Percentiles rank a stretch among this genome's conserved stretches.
These are phyloP conservation scores for Hydrophis major DNA, from an alignment of 2,797 vertebrate genomes.

Conservation along the genomic window DNA sequence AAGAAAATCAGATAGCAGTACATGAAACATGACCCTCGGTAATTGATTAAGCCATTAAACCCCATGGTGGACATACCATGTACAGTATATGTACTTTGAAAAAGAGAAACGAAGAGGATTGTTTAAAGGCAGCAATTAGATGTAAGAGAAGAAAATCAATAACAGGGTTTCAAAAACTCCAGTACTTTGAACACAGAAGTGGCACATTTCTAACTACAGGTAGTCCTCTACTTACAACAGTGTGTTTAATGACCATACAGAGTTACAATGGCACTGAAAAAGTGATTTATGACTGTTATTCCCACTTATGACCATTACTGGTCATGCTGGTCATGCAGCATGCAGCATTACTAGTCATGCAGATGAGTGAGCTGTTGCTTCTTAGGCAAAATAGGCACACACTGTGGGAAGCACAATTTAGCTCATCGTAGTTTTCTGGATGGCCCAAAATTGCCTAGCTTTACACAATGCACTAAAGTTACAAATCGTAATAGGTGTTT, in stretches of 20 bases:
- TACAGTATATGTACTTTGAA: slow-evolving; percentile 1
- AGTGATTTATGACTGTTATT: too few species aligned
- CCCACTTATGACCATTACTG: too few species aligned
- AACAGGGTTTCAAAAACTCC: background rate
- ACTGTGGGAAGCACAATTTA: background rate
- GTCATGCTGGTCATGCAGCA: too few species aligned
- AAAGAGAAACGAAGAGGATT: slow-evolving; percentile 7
- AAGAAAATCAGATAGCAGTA: slow-evolving; percentile 53
- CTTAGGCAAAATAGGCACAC: background rate
- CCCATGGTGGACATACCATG: slow-evolving; percentile 20
- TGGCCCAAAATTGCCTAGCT: background rate
- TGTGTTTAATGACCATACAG: background rate
- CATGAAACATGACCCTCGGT: slow-evolving; percentile 52
- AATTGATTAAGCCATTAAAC: slow-evolving; percentile 60
- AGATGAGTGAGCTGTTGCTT: background rate
- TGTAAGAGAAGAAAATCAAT: background rate
- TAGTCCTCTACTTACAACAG: too few species aligned
- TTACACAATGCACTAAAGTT: background rate
- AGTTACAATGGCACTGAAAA: too few species aligned
- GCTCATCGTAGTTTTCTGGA: background rate
- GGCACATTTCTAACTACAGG: too few species aligned
- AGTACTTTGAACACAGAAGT: background rate
- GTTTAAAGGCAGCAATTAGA: slow-evolving; percentile 43
- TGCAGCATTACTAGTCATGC: background rate
- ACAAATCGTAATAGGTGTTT: background rate